Conservation (phyloP, 2,888 invertebrate species). For the Drosophila anomalata region DNA sequence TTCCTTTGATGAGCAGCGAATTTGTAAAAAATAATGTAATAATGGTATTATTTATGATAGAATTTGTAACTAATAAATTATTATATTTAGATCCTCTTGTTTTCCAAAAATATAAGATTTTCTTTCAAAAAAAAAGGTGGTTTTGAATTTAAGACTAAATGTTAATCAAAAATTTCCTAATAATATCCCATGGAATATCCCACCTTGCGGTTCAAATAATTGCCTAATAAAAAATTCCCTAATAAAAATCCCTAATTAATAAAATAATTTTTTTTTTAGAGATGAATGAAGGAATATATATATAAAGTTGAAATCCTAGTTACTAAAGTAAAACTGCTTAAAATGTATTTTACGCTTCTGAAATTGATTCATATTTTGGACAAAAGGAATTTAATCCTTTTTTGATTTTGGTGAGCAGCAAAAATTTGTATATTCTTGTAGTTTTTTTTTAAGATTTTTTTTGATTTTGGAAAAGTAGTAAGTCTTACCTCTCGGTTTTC, state of each 20-base stretch:
- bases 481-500: slow-evolving; percentile 84
- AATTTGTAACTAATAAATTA: no score
- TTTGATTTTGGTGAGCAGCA: slow-evolving; percentile 44
- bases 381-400: slow-evolving; percentile 43
- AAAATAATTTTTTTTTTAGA: slow-evolving; percentile 8
- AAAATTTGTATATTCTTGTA: slow-evolving; percentile 44
- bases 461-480: slow-evolving; percentile 61
- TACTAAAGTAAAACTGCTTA: slow-evolving; percentile 27
- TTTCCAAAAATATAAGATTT: not conserved
- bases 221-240: slow-evolving; percentile 14
- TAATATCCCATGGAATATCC: not conserved
- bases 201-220: slow-evolving; percentile 6
- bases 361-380: slow-evolving; percentile 7
- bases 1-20: not conserved
- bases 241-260: slow-evolving; percentile 4
- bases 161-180: not conserved
- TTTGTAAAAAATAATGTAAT: not conserved
- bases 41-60: not conserved
- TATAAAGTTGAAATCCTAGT: slow-evolving; percentile 25
- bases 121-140: slow-evolving; percentile 6
- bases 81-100: not conserved
- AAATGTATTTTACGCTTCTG: slow-evolving; percentile 23
- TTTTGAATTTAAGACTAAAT: not conserved
- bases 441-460: slow-evolving; percentile 40
- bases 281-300: slow-evolving; percentile 25